Conservation (phyloP, 2,888 invertebrate genomes). For the Carterocephalus palaemon region DNA sequence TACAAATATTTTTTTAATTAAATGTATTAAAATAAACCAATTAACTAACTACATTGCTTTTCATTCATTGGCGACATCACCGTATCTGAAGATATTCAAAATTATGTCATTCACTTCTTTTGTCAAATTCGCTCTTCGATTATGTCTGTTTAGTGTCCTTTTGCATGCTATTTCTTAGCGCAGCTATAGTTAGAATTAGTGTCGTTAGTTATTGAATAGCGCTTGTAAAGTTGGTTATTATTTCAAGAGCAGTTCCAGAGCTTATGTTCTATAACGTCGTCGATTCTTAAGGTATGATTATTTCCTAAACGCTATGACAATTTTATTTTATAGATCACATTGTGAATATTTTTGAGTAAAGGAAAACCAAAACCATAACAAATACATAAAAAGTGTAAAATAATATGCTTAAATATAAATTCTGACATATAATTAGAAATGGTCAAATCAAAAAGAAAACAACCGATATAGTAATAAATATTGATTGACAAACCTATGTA, state of each 20-base stretch:
- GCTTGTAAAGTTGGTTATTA: constrained; percentile 4
- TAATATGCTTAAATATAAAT: no score
- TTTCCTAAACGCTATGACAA: no score
- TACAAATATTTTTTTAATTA: constrained; percentile 55
- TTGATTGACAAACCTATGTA: no score
- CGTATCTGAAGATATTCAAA: constrained; percentile 43
- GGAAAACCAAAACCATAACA: no score
- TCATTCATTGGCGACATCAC: constrained; percentile 68
- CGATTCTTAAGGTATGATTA: background rate
- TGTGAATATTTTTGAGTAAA: no score
- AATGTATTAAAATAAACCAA: constrained; percentile 62
- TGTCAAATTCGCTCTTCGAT: constrained; percentile 35
- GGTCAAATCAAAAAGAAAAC: no score
- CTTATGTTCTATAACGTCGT: constrained; percentile 7
- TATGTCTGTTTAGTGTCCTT: constrained; percentile 52
- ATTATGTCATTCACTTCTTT: constrained; percentile 76
- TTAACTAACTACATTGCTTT: constrained; percentile 65
- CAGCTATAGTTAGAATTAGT: constrained; percentile 13
- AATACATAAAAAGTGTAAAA: no score
- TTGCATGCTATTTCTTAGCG: constrained; percentile 65
- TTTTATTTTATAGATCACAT: no score
- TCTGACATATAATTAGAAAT: no score
- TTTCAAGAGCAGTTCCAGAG: constrained; percentile 2
- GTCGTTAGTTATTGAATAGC: constrained; percentile 8
- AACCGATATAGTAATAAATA: no score